Conservation (phyloP, 2,888 invertebrate species). For the Urechis unicinctus region DNA sequence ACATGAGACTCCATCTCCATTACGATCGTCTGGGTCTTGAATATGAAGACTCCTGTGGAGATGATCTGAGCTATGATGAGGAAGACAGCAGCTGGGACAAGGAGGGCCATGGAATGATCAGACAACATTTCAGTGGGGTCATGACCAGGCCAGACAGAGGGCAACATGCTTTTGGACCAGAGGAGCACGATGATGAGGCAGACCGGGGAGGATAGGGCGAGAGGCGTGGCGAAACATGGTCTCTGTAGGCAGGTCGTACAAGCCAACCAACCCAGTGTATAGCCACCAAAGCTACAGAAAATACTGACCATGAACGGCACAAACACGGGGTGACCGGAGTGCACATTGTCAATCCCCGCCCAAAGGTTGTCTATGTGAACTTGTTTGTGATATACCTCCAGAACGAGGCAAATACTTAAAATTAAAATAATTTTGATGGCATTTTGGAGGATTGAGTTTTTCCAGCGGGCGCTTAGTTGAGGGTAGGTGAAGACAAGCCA, state of each 20-base stretch:
- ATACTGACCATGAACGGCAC: conserved; percentile 20
- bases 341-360: conserved; percentile 6
- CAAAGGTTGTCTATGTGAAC: conserved; percentile 1
- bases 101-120: conserved; percentile 1
- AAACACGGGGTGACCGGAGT: conserved; percentile 6
- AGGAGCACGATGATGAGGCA: conserved; percentile 15
- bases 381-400: neutral
- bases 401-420: conserved; percentile 7
- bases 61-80: conserved; percentile 25
- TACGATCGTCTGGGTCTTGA: conserved; percentile 23
- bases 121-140: neutral
- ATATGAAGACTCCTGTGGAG: conserved; percentile 23
- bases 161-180: conserved; percentile 5
- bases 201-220: conserved; percentile 27
- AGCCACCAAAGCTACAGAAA: conserved; percentile 16
- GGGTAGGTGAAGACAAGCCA: conserved; percentile 1
- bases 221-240: conserved; percentile 29
- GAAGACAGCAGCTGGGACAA: conserved; percentile 10
- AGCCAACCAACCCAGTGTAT: conserved; percentile 25
- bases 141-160: neutral
- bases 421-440: conserved; percentile 7
- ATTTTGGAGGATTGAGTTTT: conserved; percentile 9
- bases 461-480: conserved; percentile 15
- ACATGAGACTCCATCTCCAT: conserved; percentile 34
- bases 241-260: conserved; percentile 34